A percentile compares a stretch with the other conserved stretches of the same genome.
Conservation (phyloP, 2,113 vertebrate genomes). For the Oenanthe melanoleuca region DNA sequence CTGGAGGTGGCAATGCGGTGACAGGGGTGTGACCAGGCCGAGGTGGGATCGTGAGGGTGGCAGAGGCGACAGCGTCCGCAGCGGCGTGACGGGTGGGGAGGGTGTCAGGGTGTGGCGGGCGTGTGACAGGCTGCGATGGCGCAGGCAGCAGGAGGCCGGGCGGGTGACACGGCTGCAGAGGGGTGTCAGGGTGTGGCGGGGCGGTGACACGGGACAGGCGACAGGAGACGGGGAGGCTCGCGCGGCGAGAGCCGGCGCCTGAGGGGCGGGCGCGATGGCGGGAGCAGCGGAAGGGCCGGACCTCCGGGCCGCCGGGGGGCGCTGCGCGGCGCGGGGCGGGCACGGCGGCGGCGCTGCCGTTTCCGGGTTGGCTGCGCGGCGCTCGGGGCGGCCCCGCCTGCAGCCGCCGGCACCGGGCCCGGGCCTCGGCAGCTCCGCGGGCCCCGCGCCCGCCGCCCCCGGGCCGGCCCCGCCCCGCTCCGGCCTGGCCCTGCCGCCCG, state of each 20-base stretch:
- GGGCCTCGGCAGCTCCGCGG: no score
- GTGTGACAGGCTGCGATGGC: rapidly evolving
- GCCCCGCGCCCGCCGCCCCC: no score
- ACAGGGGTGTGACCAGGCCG: neutral
- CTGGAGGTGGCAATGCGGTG: neutral
- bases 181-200: neutral
- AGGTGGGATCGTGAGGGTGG: no score
- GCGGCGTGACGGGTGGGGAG: rapidly evolving
- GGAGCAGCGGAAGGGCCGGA: neutral
- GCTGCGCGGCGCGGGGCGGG: no score
- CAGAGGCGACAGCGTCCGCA: neutral
- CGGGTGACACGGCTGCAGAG: neutral
- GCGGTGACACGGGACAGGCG: neutral
- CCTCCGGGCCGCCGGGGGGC: neutral
- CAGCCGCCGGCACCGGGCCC: no score
- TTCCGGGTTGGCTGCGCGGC: no score
- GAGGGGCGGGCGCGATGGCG: neutral
- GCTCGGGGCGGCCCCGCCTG: no score
- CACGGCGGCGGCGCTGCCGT: no score
- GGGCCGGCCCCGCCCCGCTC: no score
- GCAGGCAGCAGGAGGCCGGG: no score
- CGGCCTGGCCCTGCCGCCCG: no score
- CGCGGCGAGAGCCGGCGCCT: rapidly evolving
- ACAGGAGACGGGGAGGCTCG: no score
- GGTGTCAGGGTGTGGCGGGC: neutral